Evolutionary conservation across 2,888 invertebrate species (phyloP).

Genomic region (Oligia latruncula): DNA sequence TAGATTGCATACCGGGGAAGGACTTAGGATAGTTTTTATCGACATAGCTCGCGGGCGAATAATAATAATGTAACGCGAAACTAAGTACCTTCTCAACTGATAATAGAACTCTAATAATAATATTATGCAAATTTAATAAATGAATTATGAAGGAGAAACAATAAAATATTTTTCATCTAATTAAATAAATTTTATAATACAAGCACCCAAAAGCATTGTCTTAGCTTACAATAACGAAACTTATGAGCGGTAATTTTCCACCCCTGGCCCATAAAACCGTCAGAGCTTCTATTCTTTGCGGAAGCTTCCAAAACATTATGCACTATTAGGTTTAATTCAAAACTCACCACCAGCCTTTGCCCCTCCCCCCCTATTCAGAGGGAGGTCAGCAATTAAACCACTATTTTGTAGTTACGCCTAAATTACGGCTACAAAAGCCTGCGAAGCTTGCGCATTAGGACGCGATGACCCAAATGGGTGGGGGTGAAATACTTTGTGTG

Average conservation of each 20-base stretch:
- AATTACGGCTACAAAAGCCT: constrained; percentile 62
- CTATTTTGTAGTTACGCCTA: constrained; percentile 65
- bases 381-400: constrained; percentile 57
- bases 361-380: constrained; percentile 38
- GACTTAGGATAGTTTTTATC: no score
- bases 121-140: no score
- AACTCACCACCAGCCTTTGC: constrained; percentile 35
- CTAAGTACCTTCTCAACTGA: not conserved
- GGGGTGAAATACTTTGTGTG: constrained; percentile 46
- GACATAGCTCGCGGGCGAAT: no score
- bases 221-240: constrained; percentile 39
- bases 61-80: no score
- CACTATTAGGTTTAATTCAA: constrained; percentile 64
- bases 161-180: constrained; percentile 2
- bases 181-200: constrained; percentile 15
- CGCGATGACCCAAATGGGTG: constrained; percentile 21
- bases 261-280: constrained; percentile 42
- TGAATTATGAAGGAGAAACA: not conserved
- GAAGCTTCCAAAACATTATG: constrained; percentile 54
- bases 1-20: no score
- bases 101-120: not conserved
- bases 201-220: constrained; percentile 21
- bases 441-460: constrained; percentile 33
- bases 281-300: constrained; percentile 42
- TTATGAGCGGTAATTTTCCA: constrained; percentile 42